phyloP scores from a whole-genome alignment of 2,888 invertebrate species.

The Pilophorus perplexus region DNA sequence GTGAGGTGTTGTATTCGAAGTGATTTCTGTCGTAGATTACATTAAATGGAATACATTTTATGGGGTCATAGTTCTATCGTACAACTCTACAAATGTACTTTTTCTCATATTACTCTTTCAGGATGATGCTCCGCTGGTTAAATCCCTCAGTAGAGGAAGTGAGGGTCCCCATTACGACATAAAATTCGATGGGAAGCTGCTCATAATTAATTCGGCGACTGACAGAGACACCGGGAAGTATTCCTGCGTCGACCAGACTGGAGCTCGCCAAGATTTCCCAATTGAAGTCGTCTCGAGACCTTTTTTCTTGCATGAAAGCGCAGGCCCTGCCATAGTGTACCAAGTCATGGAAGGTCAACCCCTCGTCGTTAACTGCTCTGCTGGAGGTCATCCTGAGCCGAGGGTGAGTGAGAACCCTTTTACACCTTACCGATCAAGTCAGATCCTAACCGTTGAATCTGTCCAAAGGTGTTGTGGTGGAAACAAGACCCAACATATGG shows the following conservation, averaged over 20 bases:
- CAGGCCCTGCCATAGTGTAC: too few species aligned
- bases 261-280: conserved; percentile 50
- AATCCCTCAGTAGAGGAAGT: not conserved
- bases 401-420: too few species aligned
- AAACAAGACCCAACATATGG: not conserved
- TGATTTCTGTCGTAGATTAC: too few species aligned
- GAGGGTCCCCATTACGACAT: conserved; percentile 24
- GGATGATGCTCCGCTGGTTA: conserved; percentile 17
- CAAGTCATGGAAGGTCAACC: conserved; percentile 40
- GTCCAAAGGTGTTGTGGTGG: conserved; percentile 12
- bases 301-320: too few species aligned
- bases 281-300: conserved; percentile 45
- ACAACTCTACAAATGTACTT: too few species aligned
- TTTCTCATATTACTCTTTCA: too few species aligned
- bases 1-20: too few species aligned
- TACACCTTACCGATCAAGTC: too few species aligned
- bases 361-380: not conserved
- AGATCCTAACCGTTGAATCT: too few species aligned
- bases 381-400: conserved; percentile 16
- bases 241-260: conserved; percentile 59
- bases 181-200: conserved; percentile 52
- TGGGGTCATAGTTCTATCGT: too few species aligned
- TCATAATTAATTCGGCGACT: conserved; percentile 55
- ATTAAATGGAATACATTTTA: too few species aligned
- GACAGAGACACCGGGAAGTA: conserved; percentile 59